Evolutionary conservation across 2,113 vertebrate genomes (phyloP), one percentile per base, ranked within the genome.

Genomic region (Chlorodrepanis virens): DNA sequence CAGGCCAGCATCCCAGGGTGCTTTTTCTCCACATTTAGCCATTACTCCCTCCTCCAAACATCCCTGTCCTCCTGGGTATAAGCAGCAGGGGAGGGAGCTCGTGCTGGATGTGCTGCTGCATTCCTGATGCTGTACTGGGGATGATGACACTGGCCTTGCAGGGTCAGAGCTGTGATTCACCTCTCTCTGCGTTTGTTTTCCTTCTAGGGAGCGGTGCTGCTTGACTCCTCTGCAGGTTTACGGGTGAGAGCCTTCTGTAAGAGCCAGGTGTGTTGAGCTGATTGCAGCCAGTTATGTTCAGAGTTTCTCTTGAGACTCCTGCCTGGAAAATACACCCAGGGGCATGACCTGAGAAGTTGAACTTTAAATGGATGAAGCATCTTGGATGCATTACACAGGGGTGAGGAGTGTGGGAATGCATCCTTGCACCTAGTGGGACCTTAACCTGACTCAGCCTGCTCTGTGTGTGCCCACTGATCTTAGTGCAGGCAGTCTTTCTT

Each of bases 21-120:
- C 18, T 74, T 77, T 74, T 75, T 61, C 61, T 63, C 35, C 3
- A 6, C 1, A 0, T 15, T 54, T 49, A 52, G 25, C 23, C n/a
- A 37, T 94, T 52, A 23, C 21, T 49, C 23, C 31, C 18, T 72
- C 5, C 35, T 77, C 31, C 44, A 70, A 56, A 31, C 33, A 49
- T 80, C 21, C 25, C 24, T 0, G 0, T 35, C 25, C 6, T 19
- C 56, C 14, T 63, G 5, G 4, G 19, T 2, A 1, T 31, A 47
- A 89, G 45, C 50, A 61, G 22, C 24, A 24, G 42, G 20, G 52
- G 33, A 75, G 16, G 40, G 49, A 77, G 42, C 28, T 87, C 0
- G 0, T 59, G 39, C 35, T 54, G 35, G 29, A 19, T 60, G 29
- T 9, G 3, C 53, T 80, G 33, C 53, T 35, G 27, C 2, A 0